Evolutionary conservation across 2,888 invertebrate genomes (phyloP).

Genomic region (Andricus quercusramuli): DNA sequence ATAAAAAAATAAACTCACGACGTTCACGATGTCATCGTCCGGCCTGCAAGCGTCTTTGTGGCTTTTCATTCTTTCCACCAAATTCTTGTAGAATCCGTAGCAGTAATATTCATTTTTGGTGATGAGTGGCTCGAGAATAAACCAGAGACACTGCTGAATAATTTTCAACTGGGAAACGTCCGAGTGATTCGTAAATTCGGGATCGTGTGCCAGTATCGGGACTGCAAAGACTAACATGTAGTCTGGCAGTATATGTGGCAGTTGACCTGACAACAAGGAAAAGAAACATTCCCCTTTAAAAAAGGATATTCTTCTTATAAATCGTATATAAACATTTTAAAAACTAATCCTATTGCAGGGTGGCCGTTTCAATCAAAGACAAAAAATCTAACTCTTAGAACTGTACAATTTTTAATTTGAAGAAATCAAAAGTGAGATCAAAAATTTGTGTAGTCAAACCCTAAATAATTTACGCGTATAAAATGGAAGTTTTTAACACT

Average conservation of each 20-base stretch:
- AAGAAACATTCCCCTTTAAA: slow-evolving; percentile 23
- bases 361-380: too few relatives aligned
- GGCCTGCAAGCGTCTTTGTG: slow-evolving; percentile 93
- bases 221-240: slow-evolving; percentile 98
- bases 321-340: slow-evolving; percentile 21
- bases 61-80: slow-evolving; percentile 96
- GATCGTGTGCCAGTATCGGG: slow-evolving; percentile 96
- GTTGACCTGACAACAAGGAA: slow-evolving; percentile 80
- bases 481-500: too few relatives aligned
- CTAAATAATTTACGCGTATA: too few relatives aligned
- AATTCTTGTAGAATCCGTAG: slow-evolving; percentile 95
- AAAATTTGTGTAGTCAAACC: too few relatives aligned
- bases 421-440: too few relatives aligned
- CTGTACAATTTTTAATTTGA: too few relatives aligned
- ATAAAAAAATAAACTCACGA: slow-evolving; percentile 82
- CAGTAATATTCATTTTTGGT: slow-evolving; percentile 96
- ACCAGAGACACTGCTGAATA: slow-evolving; percentile 94
- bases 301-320: slow-evolving; percentile 31
- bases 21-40: slow-evolving; percentile 90
- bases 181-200: slow-evolving; percentile 88
- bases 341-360: not conserved
- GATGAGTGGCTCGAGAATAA: slow-evolving; percentile 95
- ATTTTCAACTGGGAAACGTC: slow-evolving; percentile 89
- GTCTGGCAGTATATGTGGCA: slow-evolving; percentile 95
- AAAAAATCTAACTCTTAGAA: too few relatives aligned